phyloP scores from a whole-genome alignment of 2,888 invertebrate species.

The Tinea semifulvella region DNA sequence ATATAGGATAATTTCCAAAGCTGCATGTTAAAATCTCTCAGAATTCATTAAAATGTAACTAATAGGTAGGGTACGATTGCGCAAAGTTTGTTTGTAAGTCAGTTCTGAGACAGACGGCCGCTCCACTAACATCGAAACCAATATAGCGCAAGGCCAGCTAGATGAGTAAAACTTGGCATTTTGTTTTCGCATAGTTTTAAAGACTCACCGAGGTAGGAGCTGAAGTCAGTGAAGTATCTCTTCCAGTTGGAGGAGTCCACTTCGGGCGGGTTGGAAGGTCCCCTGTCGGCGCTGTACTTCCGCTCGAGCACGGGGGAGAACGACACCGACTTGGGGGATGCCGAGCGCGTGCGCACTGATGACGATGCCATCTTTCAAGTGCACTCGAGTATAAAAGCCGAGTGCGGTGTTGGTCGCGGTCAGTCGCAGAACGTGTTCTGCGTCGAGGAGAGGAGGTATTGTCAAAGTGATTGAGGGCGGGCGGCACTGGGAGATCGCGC shows the following conservation, averaged over 20 bases:
- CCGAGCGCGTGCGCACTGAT: constrained; percentile 71
- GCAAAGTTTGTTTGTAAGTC: constrained; percentile 42
- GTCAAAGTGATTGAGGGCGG: constrained; percentile 37
- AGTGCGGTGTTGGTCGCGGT: constrained; percentile 32
- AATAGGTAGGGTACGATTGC: constrained; percentile 31
- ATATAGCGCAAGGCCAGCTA: constrained; percentile 57
- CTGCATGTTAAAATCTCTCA: too few species aligned
- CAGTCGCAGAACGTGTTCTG: constrained; percentile 37
- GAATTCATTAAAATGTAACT: too few species aligned
- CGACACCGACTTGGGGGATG: constrained; percentile 71
- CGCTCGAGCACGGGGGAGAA: constrained; percentile 70
- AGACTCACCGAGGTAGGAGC: constrained; percentile 61
- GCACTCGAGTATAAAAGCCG: constrained; percentile 45
- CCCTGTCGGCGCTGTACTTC: constrained; percentile 57
- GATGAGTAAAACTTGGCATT: constrained; percentile 1
- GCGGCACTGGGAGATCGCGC: constrained; percentile 56
- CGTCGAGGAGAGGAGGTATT: constrained; percentile 16
- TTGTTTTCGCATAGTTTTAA: not conserved
- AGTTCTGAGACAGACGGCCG: constrained; percentile 26
- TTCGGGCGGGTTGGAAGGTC: constrained; percentile 33
- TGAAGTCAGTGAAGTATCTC: constrained; percentile 59
- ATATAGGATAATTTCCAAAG: too few species aligned
- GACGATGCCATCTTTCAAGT: constrained; percentile 54
- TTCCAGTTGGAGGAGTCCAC: constrained; percentile 52
- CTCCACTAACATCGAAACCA: constrained; percentile 50